phyloP scores from a whole-genome alignment of 2,888 invertebrate genomes.

The Cyrtodaria siliqua region DNA sequence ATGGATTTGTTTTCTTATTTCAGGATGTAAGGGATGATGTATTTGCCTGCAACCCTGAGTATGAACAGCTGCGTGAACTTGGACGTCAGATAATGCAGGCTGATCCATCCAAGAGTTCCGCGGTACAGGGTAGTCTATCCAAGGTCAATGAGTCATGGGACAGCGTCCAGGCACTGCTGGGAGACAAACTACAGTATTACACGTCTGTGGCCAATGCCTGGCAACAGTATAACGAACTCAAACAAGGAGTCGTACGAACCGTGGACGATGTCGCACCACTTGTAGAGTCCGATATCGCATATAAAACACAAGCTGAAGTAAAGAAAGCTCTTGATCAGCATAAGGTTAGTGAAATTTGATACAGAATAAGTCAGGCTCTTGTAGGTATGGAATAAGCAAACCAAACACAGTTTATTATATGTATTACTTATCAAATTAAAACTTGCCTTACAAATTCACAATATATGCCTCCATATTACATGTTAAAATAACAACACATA shows the following conservation, averaged over 20 bases:
- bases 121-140: constrained; percentile 76
- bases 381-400: no score
- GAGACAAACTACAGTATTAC: constrained; percentile 77
- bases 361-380: no score
- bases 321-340: constrained; percentile 81
- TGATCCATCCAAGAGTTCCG: constrained; percentile 73
- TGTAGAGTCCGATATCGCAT: constrained; percentile 74
- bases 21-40: constrained; percentile 81
- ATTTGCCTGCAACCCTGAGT: constrained; percentile 77
- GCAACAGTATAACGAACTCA: constrained; percentile 82
- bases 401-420: no score
- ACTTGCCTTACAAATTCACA: no score
- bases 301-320: constrained; percentile 75
- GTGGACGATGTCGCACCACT: constrained; percentile 76
- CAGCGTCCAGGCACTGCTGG: constrained; percentile 72
- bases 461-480: no score
- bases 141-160: constrained; percentile 81
- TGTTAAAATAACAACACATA: no score
- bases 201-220: constrained; percentile 74
- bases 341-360: constrained; percentile 79
- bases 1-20: constrained; percentile 19
- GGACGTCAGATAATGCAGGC: constrained; percentile 87
- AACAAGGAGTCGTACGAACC: constrained; percentile 73
- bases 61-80: constrained; percentile 92
- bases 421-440: no score